Base-by-base conservation (phyloP, 2,888 invertebrate genomes). In the Drosophila demipolita region DNA sequence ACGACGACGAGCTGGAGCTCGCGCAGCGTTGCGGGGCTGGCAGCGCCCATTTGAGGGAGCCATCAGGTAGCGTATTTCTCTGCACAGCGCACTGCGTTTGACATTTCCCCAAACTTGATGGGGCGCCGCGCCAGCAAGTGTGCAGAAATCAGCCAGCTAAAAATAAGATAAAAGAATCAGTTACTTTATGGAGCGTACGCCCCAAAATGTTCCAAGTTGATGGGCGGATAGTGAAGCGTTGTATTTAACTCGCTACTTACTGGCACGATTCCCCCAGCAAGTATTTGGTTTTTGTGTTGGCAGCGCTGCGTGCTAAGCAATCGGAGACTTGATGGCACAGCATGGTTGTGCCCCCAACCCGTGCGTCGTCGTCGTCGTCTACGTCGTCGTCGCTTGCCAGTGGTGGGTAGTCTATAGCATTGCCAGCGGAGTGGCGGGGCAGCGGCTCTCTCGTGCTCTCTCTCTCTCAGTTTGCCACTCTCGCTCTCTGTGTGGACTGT, bases 81-180 rank as follows among this genome's bases (percentile, higher is more conserved):
- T 78, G 78, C 84, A 89, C 83, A 73, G 68, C 60, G 78, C 78
- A 65, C 53, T 80, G 87, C 88, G 89, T 92, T 91, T 92, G 92
- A 93, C 92, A 93, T 92, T 90, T 93, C 90, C 87, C 78, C 54
- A 81, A 79, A 91, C 92, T 92, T 93, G 83, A 75, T 92, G 91
- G 92, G 36, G 91, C 92, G 89, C 3, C 90, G 91, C 91, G 32
- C 93, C 87, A 91, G 54, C 78, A 92, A 87, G 80, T 85, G 26
- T 11, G 1, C 11, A 50, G 61, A 76, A 86, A 86, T 76, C 73
- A 53, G 45, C 17, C 62, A 55, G 78, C 66, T 40, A n/a, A 62
- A 72, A 62, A 53, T 17, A 72, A 86, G 86, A 90, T 89, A 86
- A 90, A 89, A 86, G 76, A 72, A 80, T 72, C 64, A 49, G 81